These are phyloP conservation scores for Girardinichthys multiradiatus DNA, from an alignment of 2,113 vertebrate species.

Conservation along the genomic window DNA sequence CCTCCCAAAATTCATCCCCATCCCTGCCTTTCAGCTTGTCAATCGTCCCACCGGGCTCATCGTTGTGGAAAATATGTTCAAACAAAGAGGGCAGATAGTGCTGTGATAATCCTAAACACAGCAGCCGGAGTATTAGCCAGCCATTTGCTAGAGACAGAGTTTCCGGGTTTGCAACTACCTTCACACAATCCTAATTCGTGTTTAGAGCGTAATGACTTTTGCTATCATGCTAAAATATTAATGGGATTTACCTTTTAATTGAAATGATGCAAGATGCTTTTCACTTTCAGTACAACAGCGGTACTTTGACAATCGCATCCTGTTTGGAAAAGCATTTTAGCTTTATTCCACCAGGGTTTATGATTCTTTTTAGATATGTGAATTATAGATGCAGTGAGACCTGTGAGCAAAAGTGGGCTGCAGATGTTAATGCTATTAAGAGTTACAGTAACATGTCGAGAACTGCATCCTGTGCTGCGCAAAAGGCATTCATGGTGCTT, in stretches of 20 bases:
- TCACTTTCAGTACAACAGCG: slow-evolving; percentile 13
- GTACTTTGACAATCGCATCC: slow-evolving; percentile 28
- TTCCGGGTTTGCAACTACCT: slow-evolving; percentile 13
- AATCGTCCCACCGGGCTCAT: slow-evolving; percentile 64
- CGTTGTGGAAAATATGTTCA: slow-evolving; percentile 73
- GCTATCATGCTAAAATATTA: not conserved
- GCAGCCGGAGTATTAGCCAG: slow-evolving; percentile 69
- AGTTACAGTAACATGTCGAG: slow-evolving; percentile 14
- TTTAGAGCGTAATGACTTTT: slow-evolving; percentile 3
- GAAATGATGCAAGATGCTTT: slow-evolving; percentile 5
- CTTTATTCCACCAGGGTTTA: slow-evolving; percentile 27
- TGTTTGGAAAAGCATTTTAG: slow-evolving; percentile 48
- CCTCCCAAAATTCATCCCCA: slow-evolving; percentile 21
- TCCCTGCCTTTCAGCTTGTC: slow-evolving; percentile 40
- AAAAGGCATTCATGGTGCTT: not conserved
- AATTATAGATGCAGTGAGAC: slow-evolving; percentile 57
- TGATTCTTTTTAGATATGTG: slow-evolving; percentile 39
- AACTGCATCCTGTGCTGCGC: not conserved
- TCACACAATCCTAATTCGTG: slow-evolving; percentile 13
- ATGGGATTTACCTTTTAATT: slow-evolving; percentile 16
- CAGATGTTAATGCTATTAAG: slow-evolving; percentile 25
- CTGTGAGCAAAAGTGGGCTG: slow-evolving; percentile 25
- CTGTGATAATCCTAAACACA: slow-evolving; percentile 67
- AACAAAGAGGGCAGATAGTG: slow-evolving; percentile 73
- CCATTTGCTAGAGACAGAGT: slow-evolving; percentile 34